Evolutionary conservation across 2,888 invertebrate species (phyloP).

Genomic region (Pseudoips prasinana): DNA sequence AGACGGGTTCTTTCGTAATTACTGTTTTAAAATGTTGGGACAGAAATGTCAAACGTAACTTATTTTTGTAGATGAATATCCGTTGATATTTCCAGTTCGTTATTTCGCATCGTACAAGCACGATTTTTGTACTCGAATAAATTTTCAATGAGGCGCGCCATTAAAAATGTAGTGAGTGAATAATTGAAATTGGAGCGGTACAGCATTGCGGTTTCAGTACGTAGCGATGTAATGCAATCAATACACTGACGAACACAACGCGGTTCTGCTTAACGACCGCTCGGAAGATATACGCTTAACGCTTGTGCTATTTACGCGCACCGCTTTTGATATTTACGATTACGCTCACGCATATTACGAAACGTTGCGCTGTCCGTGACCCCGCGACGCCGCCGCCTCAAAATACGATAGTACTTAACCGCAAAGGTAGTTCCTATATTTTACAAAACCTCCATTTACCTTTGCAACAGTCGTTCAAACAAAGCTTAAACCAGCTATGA

Average conservation of each 20-base stretch:
- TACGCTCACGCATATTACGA: constrained; percentile 56
- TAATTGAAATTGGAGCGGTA: constrained; percentile 51
- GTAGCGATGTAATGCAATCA: constrained; percentile 55
- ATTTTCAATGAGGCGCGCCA: constrained; percentile 19
- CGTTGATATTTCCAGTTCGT: constrained; percentile 35
- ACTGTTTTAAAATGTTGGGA: constrained; percentile 75
- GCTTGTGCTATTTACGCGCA: constrained; percentile 55
- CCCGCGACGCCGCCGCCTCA: constrained; percentile 27
- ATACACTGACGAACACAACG: constrained; percentile 61
- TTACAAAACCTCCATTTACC: constrained; percentile 9
- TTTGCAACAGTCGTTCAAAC: constrained; percentile 4
- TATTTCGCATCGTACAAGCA: constrained; percentile 17
- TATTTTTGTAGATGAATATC: constrained; percentile 63
- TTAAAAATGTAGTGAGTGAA: constrained; percentile 48
- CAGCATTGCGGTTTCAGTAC: constrained; percentile 45
- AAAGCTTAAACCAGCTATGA: constrained; percentile 8
- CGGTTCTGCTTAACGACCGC: constrained; percentile 58
- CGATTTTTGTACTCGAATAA: constrained; percentile 8
- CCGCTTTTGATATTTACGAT: constrained; percentile 64
- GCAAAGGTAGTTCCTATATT: constrained; percentile 12
- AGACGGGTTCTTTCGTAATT: constrained; percentile 75
- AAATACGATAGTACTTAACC: constrained; percentile 31
- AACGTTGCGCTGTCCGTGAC: constrained; percentile 49
- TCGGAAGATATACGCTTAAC: constrained; percentile 56
- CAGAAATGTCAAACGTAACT: constrained; percentile 73